Base-by-base conservation (phyloP, 2,888 invertebrate genomes). In the Vandiemenella viatica region DNA sequence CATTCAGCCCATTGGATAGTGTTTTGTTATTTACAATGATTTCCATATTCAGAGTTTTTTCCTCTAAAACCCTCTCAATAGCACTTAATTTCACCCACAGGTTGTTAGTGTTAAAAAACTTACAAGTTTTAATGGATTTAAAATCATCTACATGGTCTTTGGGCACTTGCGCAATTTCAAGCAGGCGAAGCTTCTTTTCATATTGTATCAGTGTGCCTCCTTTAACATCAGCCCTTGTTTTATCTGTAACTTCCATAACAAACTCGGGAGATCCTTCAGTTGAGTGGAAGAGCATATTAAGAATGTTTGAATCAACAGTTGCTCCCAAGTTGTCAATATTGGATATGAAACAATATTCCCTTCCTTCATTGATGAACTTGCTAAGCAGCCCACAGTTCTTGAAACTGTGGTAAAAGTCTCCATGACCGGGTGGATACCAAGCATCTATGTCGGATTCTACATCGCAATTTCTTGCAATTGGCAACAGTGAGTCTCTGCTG, bases 281-380 rank as follows among this genome's bases (percentile, higher is more conserved):
- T 49, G 66, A 65, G 50, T 65, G 60, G 46, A 66, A 65, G 50
- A 71, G 70, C 51, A 86, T 68, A 64, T 83, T 83, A 15, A 92
- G 69, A 66, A 97, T 96, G 71, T 86, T 89, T 51, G 96, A 72
- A 68, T 99, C 98, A 22, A 98, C 97, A 1, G 96, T 97, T 17
- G 98, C 98, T 17, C 98, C 98, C 57, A 99, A 73, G 69, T 99
- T 99, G 70, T 99, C 98, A 61, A 99, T 97, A 69, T 99, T 99
- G 43, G 97, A 97, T 59, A 99, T 83, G 71, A 98, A 98, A 66
- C 93, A 89, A 68, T 93, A 96, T 58, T 95, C 87, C 51, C 91
- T 79, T 1, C 82, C 77, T 59, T 84, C 79, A 17, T 78, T 75
- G 50, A 97, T 75, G 67, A 97, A 95, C 63, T 86, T 78, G 50